Evolutionary conservation across 2,797 vertebrate genomes (phyloP).

Genomic region (Scolopax bukidnonensis): DNA sequence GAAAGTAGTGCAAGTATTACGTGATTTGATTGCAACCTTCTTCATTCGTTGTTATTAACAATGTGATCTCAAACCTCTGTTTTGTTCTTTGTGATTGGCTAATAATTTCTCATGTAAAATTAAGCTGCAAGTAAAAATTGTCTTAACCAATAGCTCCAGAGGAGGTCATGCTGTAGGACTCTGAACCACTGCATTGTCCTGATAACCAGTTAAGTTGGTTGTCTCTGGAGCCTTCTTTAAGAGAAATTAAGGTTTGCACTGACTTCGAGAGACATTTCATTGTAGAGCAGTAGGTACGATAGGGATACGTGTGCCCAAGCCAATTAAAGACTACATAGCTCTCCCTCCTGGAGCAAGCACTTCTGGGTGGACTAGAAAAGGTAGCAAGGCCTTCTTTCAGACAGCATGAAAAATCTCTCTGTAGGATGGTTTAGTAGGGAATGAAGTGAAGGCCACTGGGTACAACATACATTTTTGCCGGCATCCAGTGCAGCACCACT

Average conservation of each 20-base stretch:
- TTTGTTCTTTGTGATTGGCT: background rate
- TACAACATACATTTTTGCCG: background rate
- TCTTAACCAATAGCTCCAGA: background rate
- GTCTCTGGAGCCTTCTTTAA: background rate
- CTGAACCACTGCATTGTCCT: background rate
- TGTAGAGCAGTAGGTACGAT: background rate
- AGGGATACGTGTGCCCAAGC: background rate
- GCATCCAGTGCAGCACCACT: background rate
- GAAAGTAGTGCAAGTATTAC: background rate
- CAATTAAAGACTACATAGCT: background rate
- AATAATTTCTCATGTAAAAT: background rate
- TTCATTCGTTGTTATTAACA: background rate
- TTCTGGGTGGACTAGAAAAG: constrained; percentile 6
- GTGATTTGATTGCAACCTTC: background rate
- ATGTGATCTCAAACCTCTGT: background rate
- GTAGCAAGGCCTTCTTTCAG: background rate
- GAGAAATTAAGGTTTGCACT: background rate
- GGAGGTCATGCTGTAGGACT: background rate
- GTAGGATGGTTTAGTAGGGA: background rate
- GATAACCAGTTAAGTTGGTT: background rate
- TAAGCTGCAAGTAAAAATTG: background rate
- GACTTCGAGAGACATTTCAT: background rate
- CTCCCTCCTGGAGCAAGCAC: background rate
- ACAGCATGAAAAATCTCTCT: background rate
- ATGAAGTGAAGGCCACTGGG: background rate